A percentile compares a stretch with the other conserved stretches of the same genome.
Evolutionary conservation across 2,888 invertebrate genomes (phyloP).

Genomic region (Erebia epiphron): DNA sequence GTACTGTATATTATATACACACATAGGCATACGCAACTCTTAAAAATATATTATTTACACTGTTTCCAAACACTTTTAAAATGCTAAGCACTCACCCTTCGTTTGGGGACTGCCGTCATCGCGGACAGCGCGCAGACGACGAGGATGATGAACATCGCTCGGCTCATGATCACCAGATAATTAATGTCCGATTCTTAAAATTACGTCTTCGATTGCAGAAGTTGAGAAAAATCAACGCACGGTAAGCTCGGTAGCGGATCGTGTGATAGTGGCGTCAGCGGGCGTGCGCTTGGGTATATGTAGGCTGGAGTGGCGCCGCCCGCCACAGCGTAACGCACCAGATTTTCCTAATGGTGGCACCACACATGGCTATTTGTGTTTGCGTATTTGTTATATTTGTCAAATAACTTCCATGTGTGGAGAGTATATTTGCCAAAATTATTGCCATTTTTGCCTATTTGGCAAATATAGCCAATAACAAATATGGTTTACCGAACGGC

Average conservation of each 20-base stretch:
- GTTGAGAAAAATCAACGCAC: constrained; percentile 36
- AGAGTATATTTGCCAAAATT: too few species aligned
- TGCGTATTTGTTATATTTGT: too few species aligned
- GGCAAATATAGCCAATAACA: too few species aligned
- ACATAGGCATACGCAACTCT: too few species aligned
- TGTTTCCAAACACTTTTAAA: neutral
- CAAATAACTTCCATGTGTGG: too few species aligned
- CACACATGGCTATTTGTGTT: too few species aligned
- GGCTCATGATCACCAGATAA: constrained; percentile 53
- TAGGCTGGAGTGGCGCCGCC: constrained; percentile 46
- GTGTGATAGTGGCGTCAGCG: constrained; percentile 57
- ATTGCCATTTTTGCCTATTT: too few species aligned
- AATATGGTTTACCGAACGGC: too few species aligned
- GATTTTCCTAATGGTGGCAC: constrained; percentile 36
- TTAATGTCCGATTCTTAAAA: constrained; percentile 28
- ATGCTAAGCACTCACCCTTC: constrained; percentile 57
- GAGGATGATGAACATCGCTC: constrained; percentile 51
- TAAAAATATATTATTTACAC: too few species aligned
- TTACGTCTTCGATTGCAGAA: constrained; percentile 32
- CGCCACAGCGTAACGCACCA: constrained; percentile 34
- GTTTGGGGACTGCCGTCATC: constrained; percentile 58
- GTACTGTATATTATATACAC: too few species aligned
- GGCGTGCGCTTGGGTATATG: constrained; percentile 51
- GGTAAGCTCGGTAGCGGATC: constrained; percentile 47
- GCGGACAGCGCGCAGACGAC: constrained; percentile 51